These are phyloP conservation scores for Diarsia dahlii DNA, from an alignment of 2,888 invertebrate genomes.

Conservation along the genomic window DNA sequence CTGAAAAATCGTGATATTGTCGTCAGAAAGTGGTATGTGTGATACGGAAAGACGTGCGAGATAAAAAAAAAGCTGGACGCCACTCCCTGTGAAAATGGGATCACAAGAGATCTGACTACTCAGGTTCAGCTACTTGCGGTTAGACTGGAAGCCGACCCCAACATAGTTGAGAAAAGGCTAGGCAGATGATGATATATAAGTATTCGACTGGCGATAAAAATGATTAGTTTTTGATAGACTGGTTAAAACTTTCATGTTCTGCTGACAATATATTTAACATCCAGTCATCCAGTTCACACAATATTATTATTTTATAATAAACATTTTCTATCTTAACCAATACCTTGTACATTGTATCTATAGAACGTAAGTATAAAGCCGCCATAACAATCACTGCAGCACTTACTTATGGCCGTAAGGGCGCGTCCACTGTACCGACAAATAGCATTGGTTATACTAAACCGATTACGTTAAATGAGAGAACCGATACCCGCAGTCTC, in stretches of 20 bases:
- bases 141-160: too few relatives aligned
- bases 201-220: background rate
- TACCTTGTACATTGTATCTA: background rate
- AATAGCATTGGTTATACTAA: constrained; percentile 83
- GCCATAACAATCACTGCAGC: constrained; percentile 49
- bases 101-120: background rate
- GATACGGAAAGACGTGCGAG: background rate
- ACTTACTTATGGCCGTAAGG: constrained; percentile 52
- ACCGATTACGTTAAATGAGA: constrained; percentile 78
- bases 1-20: background rate
- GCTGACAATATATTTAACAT: background rate
- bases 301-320: background rate
- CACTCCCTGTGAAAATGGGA: background rate
- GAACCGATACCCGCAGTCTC: constrained; percentile 66
- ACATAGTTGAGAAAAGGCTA: too few relatives aligned
- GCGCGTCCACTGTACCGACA: constrained; percentile 75
- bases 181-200: too few relatives aligned
- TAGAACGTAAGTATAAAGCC: constrained; percentile 27
- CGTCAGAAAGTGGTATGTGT: background rate
- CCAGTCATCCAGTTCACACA: background rate
- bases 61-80: background rate
- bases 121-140: too few relatives aligned
- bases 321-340: constrained; percentile 8
- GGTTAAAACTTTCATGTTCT: background rate
- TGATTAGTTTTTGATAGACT: background rate